These are phyloP conservation scores for Steinernema hermaphroditum DNA, from an alignment of 2,888 invertebrate species.

Conservation along the genomic window DNA sequence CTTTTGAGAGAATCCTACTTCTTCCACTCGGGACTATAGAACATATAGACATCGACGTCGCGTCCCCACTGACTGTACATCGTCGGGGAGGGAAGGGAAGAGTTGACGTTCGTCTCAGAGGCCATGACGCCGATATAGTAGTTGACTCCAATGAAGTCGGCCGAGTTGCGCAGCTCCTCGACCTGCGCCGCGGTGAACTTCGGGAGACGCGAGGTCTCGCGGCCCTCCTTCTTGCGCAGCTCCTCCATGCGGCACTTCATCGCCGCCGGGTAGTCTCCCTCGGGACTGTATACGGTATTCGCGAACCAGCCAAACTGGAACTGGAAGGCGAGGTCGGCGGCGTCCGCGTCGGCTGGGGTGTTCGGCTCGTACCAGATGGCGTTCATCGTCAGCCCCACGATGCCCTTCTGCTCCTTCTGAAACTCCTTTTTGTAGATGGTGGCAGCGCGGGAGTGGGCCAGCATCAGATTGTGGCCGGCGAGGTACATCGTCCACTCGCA, in stretches of 20 bases:
- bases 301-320: constrained; percentile 43
- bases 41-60: constrained; percentile 2
- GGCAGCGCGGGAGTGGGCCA: constrained; percentile 75
- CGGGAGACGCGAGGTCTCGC: constrained; percentile 62
- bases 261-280: constrained; percentile 38
- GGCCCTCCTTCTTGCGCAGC: constrained; percentile 55
- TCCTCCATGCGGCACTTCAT: constrained; percentile 34
- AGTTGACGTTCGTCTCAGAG: not conserved
- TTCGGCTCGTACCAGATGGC: constrained; percentile 12
- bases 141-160: constrained; percentile 79
- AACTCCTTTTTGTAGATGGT: constrained; percentile 73
- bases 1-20: constrained; percentile 34
- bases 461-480: constrained; percentile 73
- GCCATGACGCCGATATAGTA: constrained; percentile 70
- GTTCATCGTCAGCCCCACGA: constrained; percentile 35
- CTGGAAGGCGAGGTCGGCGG: constrained; percentile 33
- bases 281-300: constrained; percentile 37
- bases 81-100: not conserved
- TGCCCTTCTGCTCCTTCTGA: constrained; percentile 55
- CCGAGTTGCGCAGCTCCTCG: constrained; percentile 69
- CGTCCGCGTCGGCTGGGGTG: constrained; percentile 31
- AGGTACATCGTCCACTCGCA: constrained; percentile 68
- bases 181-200: constrained; percentile 66
- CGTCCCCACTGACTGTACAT: constrained; percentile 3
- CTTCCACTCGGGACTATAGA: constrained; percentile 38